phyloP scores from a whole-genome alignment of 1,140 invertebrate species.

The Drosophila bifasciata region DNA sequence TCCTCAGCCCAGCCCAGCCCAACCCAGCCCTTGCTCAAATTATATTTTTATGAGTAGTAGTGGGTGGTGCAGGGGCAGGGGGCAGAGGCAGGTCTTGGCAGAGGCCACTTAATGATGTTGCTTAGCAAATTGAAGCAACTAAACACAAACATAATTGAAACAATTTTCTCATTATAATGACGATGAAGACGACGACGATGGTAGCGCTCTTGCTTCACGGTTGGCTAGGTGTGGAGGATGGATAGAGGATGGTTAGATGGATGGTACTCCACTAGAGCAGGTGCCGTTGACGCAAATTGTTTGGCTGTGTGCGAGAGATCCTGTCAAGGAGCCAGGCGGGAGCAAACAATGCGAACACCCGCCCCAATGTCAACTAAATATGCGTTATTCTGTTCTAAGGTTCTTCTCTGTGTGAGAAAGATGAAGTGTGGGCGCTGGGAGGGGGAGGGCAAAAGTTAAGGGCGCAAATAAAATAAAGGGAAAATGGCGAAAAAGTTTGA shows the following conservation, averaged over 20 bases:
- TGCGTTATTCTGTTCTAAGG: constrained; percentile 55
- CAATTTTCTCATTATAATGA: constrained; percentile 82
- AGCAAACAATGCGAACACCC: constrained; percentile 55
- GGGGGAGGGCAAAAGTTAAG: constrained; percentile 66
- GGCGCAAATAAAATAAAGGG: constrained; percentile 65
- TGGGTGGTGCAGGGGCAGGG: not conserved
- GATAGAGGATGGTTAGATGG: not conserved
- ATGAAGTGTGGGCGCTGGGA: constrained; percentile 68
- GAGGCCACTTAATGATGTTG: constrained; percentile 81
- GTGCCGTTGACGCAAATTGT: constrained; percentile 74
- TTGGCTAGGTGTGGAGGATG: too few relatives aligned
- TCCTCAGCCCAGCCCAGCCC: constrained; percentile 24
- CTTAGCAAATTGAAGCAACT: constrained; percentile 83
- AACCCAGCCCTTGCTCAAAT: constrained; percentile 65
- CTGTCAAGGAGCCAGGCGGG: constrained; percentile 67
- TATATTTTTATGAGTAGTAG: constrained; percentile 69
- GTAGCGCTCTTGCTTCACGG: constrained; percentile 2
- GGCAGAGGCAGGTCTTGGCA: constrained; percentile 55
- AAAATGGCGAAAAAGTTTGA: constrained; percentile 43
- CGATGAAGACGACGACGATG: constrained; percentile 31
- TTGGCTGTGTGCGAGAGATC: constrained; percentile 49
- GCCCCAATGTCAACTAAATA: constrained; percentile 72
- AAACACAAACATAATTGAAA: constrained; percentile 83
- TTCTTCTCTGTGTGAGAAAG: constrained; percentile 47
- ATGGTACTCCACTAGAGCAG: constrained; percentile 35